A percentile compares a stretch with the other conserved stretches of the same genome.
These are phyloP conservation scores for Agrypnus murinus DNA, from an alignment of 2,888 invertebrate genomes.

Conservation along the genomic window DNA sequence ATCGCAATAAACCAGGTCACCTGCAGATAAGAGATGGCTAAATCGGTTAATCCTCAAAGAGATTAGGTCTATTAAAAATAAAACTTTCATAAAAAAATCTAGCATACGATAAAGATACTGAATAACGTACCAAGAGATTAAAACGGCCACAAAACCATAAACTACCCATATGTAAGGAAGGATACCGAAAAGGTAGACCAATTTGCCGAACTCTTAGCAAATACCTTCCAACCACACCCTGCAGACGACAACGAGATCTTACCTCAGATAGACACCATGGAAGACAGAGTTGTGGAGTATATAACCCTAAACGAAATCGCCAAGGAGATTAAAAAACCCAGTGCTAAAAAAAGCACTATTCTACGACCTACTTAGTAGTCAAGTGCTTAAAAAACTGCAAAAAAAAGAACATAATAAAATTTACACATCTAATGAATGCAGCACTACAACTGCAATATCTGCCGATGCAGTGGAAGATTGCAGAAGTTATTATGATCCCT, in stretches of 20 bases:
- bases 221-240: no score
- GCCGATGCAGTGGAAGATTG: constrained; percentile 58
- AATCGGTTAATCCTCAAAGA: constrained; percentile 46
- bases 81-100: constrained; percentile 40
- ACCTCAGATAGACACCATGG: no score
- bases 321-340: constrained; percentile 40
- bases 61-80: constrained; percentile 37
- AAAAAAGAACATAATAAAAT: constrained; percentile 51
- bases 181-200: constrained; percentile 27
- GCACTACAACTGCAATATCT: constrained; percentile 53
- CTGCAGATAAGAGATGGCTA: constrained; percentile 35
- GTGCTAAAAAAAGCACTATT: constrained; percentile 55
- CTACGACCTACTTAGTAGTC: constrained; percentile 57
- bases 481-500: constrained; percentile 43
- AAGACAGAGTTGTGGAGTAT: no score
- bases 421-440: constrained; percentile 58
- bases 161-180: constrained; percentile 12
- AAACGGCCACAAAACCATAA: no score
- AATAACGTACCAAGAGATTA: constrained; percentile 33
- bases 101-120: constrained; percentile 13
- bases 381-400: no score
- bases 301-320: no score
- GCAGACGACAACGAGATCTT: no score
- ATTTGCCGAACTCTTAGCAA: constrained; percentile 35
- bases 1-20: constrained; percentile 50